Conservation (phyloP, 2,113 vertebrate species). For the Chionodraco myersi region DNA sequence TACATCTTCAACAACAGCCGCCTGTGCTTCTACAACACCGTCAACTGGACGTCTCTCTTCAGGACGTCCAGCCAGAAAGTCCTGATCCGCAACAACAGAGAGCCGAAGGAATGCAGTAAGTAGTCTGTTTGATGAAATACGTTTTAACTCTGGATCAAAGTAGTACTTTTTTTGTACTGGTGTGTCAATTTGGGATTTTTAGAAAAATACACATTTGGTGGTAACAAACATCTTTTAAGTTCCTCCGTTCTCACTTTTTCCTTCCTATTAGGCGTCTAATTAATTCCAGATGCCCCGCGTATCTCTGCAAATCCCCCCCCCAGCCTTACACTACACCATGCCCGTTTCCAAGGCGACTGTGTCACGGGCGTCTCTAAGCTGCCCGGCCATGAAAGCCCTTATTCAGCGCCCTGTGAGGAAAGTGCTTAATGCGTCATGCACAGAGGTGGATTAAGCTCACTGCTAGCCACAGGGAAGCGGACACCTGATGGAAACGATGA, state of each 20-base stretch:
- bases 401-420: slow-evolving; percentile 39
- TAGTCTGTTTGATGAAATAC: slow-evolving; percentile 31
- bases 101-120: slow-evolving; percentile 95
- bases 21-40: slow-evolving; percentile 96
- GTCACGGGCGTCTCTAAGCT: background rate
- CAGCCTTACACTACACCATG: background rate
- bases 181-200: background rate
- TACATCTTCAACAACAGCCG: slow-evolving; percentile 98
- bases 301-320: slow-evolving; percentile 15
- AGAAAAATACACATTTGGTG: background rate
- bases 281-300: slow-evolving; percentile 12
- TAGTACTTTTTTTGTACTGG: background rate
- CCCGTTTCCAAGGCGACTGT: slow-evolving; percentile 49
- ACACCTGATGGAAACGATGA: slow-evolving; percentile 27
- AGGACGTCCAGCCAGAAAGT: slow-evolving; percentile 91
- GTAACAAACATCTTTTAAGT: slow-evolving; percentile 15
- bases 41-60: slow-evolving; percentile 97
- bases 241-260: background rate
- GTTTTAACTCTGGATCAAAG: background rate
- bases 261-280: slow-evolving; percentile 28
- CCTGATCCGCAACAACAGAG: slow-evolving; percentile 91
- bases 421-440: slow-evolving; percentile 29
- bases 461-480: background rate
- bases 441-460: slow-evolving; percentile 31
- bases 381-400: slow-evolving; percentile 35